phyloP scores from a whole-genome alignment of 2,888 invertebrate species.

The Melanargia galathea region DNA sequence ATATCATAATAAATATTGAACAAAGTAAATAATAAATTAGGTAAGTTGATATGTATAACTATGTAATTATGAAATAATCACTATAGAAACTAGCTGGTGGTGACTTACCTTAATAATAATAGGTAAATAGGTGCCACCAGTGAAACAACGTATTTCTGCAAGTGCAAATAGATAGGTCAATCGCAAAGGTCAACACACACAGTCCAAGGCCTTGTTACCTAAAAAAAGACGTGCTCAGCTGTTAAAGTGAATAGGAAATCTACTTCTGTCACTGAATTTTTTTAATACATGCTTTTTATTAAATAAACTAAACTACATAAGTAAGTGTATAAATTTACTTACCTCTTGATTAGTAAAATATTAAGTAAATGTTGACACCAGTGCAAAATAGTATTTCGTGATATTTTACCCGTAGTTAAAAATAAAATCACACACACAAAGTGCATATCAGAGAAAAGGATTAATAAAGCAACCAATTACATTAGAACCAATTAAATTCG shows the following conservation, averaged over 20 bases:
- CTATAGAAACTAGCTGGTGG: neutral
- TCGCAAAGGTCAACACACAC: slow-evolving; percentile 13
- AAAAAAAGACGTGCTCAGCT: slow-evolving; percentile 6
- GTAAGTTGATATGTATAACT: too few species aligned
- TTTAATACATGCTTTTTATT: too few species aligned
- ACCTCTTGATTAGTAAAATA: neutral
- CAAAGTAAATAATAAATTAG: neutral
- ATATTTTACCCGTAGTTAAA: neutral
- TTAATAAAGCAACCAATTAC: neutral
- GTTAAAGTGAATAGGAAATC: slow-evolving; percentile 1
- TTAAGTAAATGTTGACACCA: neutral
- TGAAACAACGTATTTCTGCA: slow-evolving; percentile 7
- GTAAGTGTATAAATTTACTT: neutral
- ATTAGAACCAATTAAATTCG: too few species aligned
- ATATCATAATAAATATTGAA: neutral
- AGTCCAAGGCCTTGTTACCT: slow-evolving; percentile 14
- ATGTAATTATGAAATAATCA: too few species aligned
- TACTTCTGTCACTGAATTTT: neutral
- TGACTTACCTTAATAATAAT: slow-evolving; percentile 21
- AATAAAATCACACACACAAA: neutral
- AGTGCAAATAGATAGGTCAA: slow-evolving; percentile 13
- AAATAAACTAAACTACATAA: too few species aligned
- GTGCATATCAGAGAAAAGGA: neutral
- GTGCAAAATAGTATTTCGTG: neutral
- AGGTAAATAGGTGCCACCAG: slow-evolving; percentile 16